These are phyloP conservation scores for Neodon shergylaensis DNA, from an alignment of 2,113 vertebrate genomes.

Conservation along the genomic window DNA sequence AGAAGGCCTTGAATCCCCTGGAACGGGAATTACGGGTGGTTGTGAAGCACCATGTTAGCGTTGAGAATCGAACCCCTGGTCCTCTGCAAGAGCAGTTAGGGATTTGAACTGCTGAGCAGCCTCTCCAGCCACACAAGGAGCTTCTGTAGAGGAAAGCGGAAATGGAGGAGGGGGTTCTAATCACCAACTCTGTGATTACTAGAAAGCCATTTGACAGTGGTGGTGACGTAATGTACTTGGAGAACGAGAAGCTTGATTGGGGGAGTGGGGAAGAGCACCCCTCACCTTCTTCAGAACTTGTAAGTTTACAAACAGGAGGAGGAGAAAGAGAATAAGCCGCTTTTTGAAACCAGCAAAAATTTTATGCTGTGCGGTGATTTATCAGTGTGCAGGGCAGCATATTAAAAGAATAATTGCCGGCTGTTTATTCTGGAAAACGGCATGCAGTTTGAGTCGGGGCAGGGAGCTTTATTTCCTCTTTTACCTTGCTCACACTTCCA, in stretches of 20 bases:
- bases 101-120: background rate
- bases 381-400: conserved; percentile 36
- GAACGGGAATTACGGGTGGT: background rate
- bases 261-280: background rate
- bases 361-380: conserved; percentile 52
- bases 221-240: background rate
- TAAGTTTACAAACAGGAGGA: background rate
- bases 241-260: background rate
- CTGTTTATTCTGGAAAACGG: conserved; percentile 66
- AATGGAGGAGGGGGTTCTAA: background rate
- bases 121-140: background rate
- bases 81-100: background rate
- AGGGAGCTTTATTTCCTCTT: conserved; percentile 63
- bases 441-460: background rate
- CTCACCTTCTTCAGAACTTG: background rate
- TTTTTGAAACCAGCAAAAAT: conserved; percentile 36
- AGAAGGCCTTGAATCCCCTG: background rate
- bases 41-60: background rate
- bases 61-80: background rate
- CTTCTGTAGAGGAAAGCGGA: background rate
- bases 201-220: background rate
- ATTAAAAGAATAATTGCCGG: conserved; percentile 67
- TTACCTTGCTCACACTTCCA: conserved; percentile 61
- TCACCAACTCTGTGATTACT: background rate
- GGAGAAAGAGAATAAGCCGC: background rate